Base-by-base conservation (phyloP, 2,888 invertebrate species). In the Agrochola macilenta region DNA sequence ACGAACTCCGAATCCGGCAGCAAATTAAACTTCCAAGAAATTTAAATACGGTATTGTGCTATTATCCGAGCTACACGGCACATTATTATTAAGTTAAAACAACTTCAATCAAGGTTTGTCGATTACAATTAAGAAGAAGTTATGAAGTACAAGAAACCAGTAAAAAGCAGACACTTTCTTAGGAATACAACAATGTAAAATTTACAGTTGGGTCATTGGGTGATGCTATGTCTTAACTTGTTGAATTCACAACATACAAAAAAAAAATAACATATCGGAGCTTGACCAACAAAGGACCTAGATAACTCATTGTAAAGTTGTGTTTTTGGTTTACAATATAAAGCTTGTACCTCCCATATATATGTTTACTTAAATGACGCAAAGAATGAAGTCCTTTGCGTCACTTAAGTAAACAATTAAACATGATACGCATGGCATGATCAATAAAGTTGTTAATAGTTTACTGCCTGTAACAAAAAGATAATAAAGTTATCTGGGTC, bases 1-100 rank as follows among this genome's bases (percentile, higher is more conserved):
- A 92, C 76, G 89, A 85, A 90, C 87, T 89, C 89, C 78, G 83
- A 90, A 91, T 89, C 87, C 89, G 87, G 85, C 80, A 83, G 81
- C 78, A 79, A 85, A 78, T 82, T 80, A 72, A 77, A 84, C 69
- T 82, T 73, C 78, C 57, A 69, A 73, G 70, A 78, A 79, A 80
- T 78, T 65, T 57, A 4, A 68, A 70, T 79, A 68, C 2, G 54
- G 60, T 54, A 54, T 63, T 69, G 23, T 66, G 30, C 46, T 61
- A 17, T 60, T 81, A 54, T 30, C 54, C 26, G 54, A 52, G 35
- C 23, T 23, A 39, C 2, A 35, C 63, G 23, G 30, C 20, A 30
- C 49, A 68, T 68, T 20, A 49, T 11, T 39, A 30, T 11, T 30
- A 70, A 46, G 39, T 58, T 30, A 49, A 7, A 52, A 26, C 39